Base-by-base conservation (phyloP, 2,113 vertebrate genomes). In the Numida meleagris region DNA sequence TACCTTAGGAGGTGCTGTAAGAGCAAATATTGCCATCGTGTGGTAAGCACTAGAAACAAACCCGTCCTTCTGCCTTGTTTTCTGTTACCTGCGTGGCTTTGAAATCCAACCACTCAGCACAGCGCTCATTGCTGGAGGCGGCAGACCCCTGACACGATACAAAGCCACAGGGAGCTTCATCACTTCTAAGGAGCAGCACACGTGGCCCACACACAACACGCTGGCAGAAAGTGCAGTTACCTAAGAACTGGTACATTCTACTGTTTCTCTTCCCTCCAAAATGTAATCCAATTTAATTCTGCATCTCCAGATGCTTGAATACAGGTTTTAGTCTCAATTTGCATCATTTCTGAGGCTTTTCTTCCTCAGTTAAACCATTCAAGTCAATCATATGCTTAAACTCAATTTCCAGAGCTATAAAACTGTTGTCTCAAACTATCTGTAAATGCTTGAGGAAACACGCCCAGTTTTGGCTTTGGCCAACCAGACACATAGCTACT, bases 101-200 rank as follows among this genome's bases (percentile, higher is more conserved):
- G 7, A 19, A 55, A 61, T 10, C 23, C 9, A 29, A 59, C 68
- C 51, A 74, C n/a, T 4, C n/a, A 36, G 45, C 31, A 8, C 62
- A 43, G 6, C 4, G 2, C 8, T 21, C 3, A 0, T 0, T 24
- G 55, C 10, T 1, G 12, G 65, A 27, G 21, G 59, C 66, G 27
- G 29, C 1, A 7, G 8, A 3, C 18, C 20, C 9, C 24, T 7
- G 7, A 8, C 21, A 46, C 1, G 0, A 0, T 0, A 24, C 3
- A 36, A 48, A 50, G 29, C 65, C 38, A 40, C 74, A 67, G 12
- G 7, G 23, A 17, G 53, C 9, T 57, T 10, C 7, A 2, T 0
- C 16, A 36, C n/a, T 1, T 58, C 61, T 18, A 66, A 68, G 86
- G 14, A 17, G 51, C 31, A 17, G 51, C 31, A 72, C 36, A 5